phyloP scores from a whole-genome alignment of 2,797 vertebrate genomes.

The Arrhamphus sclerolepis region DNA sequence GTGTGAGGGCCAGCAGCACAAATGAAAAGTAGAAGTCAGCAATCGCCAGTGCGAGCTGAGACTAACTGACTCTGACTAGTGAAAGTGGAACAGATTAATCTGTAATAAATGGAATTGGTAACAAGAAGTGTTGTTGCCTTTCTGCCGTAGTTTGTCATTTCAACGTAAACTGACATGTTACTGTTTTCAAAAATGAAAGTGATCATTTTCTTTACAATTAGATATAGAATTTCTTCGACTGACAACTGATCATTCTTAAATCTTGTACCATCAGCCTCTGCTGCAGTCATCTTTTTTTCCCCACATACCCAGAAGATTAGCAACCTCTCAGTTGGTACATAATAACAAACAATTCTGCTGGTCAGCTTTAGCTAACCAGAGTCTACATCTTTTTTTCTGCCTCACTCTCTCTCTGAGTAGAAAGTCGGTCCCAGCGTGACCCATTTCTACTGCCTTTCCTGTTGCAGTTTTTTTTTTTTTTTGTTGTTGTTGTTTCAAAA shows the following conservation, averaged over 20 bases:
- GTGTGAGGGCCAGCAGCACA: conserved; percentile 21
- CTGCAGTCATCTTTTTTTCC: neutral
- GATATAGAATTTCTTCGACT: neutral
- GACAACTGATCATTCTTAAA: neutral
- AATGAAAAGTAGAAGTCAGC: conserved; percentile 31
- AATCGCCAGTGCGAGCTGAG: conserved; percentile 14
- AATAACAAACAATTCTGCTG: conserved; percentile 1
- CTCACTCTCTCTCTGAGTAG: conserved; percentile 30
- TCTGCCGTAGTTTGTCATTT: neutral
- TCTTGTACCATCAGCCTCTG: neutral
- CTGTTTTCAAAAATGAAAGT: neutral
- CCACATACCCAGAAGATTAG: no score
- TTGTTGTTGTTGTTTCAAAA: conserved; percentile 53
- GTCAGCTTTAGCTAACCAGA: conserved; percentile 34
- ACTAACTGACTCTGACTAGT: conserved; percentile 2
- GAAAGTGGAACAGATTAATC: conserved; percentile 16
- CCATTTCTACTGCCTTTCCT: conserved; percentile 62
- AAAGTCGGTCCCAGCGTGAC: conserved; percentile 62
- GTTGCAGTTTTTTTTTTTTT: conserved; percentile 48
- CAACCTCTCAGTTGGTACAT: no score
- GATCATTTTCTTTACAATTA: neutral
- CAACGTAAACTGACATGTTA: conserved; percentile 3
- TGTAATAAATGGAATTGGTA: conserved; percentile 16
- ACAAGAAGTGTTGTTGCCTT: no score
- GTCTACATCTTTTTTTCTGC: conserved; percentile 22